Evolutionary conservation across 2,888 invertebrate species (phyloP).

Genomic region (Branchellion lobata): DNA sequence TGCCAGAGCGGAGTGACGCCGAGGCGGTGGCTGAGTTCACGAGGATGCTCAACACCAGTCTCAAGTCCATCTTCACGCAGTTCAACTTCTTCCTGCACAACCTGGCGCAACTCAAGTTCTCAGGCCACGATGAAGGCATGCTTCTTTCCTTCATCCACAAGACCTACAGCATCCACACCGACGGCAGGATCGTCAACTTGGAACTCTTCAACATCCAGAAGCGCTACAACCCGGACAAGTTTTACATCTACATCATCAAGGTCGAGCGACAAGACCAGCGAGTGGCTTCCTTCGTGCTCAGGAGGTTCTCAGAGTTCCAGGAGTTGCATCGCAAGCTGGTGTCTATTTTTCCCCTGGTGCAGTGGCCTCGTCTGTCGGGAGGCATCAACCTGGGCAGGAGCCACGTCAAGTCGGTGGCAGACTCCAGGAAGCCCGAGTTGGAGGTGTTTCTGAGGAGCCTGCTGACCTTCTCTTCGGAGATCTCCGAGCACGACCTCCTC

Average conservation of each 20-base stretch:
- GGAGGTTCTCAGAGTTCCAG: slow-evolving; percentile 93
- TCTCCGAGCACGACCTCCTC: slow-evolving; percentile 73
- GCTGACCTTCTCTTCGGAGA: slow-evolving; percentile 84
- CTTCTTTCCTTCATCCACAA: slow-evolving; percentile 89
- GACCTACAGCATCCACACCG: slow-evolving; percentile 73
- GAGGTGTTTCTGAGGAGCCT: slow-evolving; percentile 82
- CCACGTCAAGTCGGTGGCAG: slow-evolving; percentile 90
- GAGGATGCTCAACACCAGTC: slow-evolving; percentile 85
- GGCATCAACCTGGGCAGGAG: slow-evolving; percentile 69
- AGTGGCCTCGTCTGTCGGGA: slow-evolving; percentile 69
- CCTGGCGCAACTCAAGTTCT: slow-evolving; percentile 85
- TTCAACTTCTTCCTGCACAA: slow-evolving; percentile 98
- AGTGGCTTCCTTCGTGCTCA: slow-evolving; percentile 84
- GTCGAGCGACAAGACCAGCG: slow-evolving; percentile 80
- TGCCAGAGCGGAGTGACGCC: slow-evolving; percentile 85
- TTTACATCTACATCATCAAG: slow-evolving; percentile 71
- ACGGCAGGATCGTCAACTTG: slow-evolving; percentile 82
- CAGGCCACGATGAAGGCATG: slow-evolving; percentile 69
- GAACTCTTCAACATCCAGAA: slow-evolving; percentile 87
- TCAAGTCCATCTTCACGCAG: slow-evolving; percentile 89
- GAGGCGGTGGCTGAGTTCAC: slow-evolving; percentile 96
- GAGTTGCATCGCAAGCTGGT: slow-evolving; percentile 93
- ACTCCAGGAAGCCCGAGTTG: slow-evolving; percentile 84
- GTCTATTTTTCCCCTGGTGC: slow-evolving; percentile 84
- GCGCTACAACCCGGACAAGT: slow-evolving; percentile 92